Percentiles rank a stretch among this genome's conserved stretches.
These are phyloP conservation scores for Drosophila testacea DNA, from an alignment of 2,888 invertebrate genomes.

Conservation along the genomic window DNA sequence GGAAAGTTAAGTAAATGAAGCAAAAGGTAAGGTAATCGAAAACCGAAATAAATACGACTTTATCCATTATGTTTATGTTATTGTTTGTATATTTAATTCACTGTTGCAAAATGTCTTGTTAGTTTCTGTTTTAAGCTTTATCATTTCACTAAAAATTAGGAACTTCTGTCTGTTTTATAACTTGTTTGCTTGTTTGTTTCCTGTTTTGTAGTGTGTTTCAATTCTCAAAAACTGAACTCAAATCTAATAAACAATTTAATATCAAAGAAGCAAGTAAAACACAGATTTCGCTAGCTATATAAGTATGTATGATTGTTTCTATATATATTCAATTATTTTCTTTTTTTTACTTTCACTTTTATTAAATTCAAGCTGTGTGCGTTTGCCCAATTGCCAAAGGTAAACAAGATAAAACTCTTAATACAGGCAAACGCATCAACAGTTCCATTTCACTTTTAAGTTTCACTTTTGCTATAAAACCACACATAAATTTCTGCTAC, in stretches of 20 bases:
- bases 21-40: conserved; percentile 38
- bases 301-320: conserved; percentile 46
- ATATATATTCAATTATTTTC: conserved; percentile 38
- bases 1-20: conserved; percentile 48
- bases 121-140: conserved; percentile 57
- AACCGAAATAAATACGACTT: conserved; percentile 5
- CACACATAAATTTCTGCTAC: conserved; percentile 55
- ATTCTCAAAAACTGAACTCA: conserved; percentile 48
- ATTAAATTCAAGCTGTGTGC: conserved; percentile 39
- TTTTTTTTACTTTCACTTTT: conserved; percentile 42
- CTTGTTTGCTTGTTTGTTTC: conserved; percentile 44
- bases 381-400: conserved; percentile 34
- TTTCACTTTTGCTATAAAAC: conserved; percentile 38
- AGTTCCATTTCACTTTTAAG: conserved; percentile 21
- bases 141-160: conserved; percentile 79
- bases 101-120: conserved; percentile 70
- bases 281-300: conserved; percentile 74
- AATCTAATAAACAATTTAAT: conserved; percentile 46
- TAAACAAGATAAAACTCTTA: conserved; percentile 40
- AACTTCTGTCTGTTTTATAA: conserved; percentile 75
- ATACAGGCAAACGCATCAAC: conserved; percentile 56
- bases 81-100: conserved; percentile 63
- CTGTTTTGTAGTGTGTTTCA: conserved; percentile 32
- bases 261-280: conserved; percentile 64
- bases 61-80: conserved; percentile 20